Evolutionary conservation across 2,888 invertebrate species (phyloP).

Genomic region (Apodemia hepburni): DNA sequence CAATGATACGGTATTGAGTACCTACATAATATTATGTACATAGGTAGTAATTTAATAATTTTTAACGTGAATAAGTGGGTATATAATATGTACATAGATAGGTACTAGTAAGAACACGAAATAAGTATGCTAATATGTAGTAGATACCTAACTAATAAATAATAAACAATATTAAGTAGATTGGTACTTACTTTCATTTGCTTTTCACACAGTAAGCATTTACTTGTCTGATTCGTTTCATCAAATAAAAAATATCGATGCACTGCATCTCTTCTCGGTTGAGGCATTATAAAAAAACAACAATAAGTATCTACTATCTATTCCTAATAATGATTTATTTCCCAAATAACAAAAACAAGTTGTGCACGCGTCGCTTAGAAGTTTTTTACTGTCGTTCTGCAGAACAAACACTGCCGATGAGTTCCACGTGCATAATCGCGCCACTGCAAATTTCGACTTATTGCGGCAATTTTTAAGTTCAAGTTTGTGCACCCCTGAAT

Average conservation of each 20-base stretch:
- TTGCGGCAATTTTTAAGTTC: not conserved
- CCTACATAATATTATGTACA: no score
- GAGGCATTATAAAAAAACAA: not conserved
- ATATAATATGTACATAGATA: no score
- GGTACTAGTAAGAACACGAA: no score
- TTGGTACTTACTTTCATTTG: not conserved
- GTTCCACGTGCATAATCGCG: not conserved
- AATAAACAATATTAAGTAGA: not conserved
- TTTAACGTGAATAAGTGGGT: no score
- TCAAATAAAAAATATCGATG: not conserved
- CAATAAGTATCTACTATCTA: no score
- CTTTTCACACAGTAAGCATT: not conserved
- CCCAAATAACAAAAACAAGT: constrained; percentile 1
- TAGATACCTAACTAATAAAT: not conserved
- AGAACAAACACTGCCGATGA: not conserved
- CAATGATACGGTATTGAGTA: no score
- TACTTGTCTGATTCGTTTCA: not conserved
- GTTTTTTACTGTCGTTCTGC: no score
- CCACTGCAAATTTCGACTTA: not conserved
- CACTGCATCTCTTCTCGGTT: not conserved
- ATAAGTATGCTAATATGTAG: no score
- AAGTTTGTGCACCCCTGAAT: constrained; percentile 5
- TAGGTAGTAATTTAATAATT: no score
- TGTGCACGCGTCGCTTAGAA: no score
- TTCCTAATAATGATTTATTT: constrained; percentile 9